Percentiles rank a stretch among this genome's conserved stretches.
phyloP scores from a whole-genome alignment of 2,888 invertebrate species.

The Mechanitis messenoides region DNA sequence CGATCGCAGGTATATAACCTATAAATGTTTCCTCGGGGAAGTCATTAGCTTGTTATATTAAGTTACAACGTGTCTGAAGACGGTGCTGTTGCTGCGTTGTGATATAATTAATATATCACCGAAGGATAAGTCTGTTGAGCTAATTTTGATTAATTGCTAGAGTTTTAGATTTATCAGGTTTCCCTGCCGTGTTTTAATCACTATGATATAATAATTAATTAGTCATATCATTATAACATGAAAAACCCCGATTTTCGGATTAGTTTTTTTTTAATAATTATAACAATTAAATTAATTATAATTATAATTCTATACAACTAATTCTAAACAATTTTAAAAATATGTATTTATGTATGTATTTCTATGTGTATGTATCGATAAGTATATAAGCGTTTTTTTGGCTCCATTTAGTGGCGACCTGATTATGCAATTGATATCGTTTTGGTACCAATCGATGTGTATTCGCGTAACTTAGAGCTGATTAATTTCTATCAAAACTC shows the following conservation, averaged over 20 bases:
- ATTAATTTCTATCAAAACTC: too few relatives aligned
- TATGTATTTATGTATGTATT: too few relatives aligned
- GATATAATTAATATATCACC: conserved; percentile 61
- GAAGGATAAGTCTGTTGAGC: conserved; percentile 44
- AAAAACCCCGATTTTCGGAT: not conserved
- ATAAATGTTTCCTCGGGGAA: conserved; percentile 44
- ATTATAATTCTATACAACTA: too few relatives aligned
- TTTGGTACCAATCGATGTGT: too few relatives aligned
- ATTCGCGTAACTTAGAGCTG: too few relatives aligned
- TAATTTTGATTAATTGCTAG: conserved; percentile 52
- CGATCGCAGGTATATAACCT: conserved; percentile 22
- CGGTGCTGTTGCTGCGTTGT: conserved; percentile 46
- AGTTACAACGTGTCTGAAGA: conserved; percentile 52
- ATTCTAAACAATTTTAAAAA: too few relatives aligned
- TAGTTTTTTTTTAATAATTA: too few relatives aligned
- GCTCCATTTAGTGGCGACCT: too few relatives aligned
- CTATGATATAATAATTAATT: not conserved
- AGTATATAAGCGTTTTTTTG: too few relatives aligned
- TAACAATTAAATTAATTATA: too few relatives aligned
- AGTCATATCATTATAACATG: not conserved
- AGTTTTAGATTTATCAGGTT: conserved; percentile 31
- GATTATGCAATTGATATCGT: too few relatives aligned
- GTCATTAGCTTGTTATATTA: conserved; percentile 56
- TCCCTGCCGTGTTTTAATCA: conserved; percentile 17
- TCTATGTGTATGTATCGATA: too few relatives aligned